phyloP scores from a whole-genome alignment of 2,113 vertebrate species.

The Coturnix japonica region DNA sequence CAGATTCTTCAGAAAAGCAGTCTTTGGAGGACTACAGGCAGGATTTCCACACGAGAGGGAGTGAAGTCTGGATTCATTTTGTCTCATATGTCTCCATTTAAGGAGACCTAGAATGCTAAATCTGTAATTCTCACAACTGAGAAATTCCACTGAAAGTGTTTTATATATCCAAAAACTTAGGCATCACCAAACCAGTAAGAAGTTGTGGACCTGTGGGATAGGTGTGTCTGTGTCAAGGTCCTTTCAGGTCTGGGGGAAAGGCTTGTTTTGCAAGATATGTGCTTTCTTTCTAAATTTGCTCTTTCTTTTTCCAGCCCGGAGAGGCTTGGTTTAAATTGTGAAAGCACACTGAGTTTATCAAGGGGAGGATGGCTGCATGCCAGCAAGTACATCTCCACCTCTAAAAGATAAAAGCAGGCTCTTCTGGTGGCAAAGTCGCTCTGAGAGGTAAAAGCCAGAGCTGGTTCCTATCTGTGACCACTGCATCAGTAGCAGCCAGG shows the following conservation, averaged over 20 bases:
- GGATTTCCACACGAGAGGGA: background rate
- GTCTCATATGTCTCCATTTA: background rate
- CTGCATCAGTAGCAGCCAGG: rapidly evolving
- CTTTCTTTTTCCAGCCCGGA: background rate
- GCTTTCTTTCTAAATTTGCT: background rate
- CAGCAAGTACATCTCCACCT: background rate
- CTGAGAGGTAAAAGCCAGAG: background rate
- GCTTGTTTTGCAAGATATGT: background rate
- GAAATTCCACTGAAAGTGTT: background rate
- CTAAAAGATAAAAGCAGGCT: background rate
- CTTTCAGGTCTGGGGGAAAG: background rate
- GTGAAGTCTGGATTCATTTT: background rate
- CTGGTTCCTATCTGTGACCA: background rate
- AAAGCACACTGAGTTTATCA: background rate
- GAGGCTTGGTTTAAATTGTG: background rate
- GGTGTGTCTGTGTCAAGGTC: background rate
- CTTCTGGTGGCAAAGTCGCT: rapidly evolving
- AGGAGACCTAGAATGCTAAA: background rate
- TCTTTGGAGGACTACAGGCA: background rate
- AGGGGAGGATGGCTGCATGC: background rate
- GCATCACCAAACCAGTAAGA: background rate
- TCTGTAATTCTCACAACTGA: background rate
- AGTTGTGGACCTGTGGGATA: background rate
- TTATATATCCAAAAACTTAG: background rate
- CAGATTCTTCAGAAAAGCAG: background rate